phyloP scores from a whole-genome alignment of 2,113 vertebrate genomes.

The Eulemur rufifrons region DNA sequence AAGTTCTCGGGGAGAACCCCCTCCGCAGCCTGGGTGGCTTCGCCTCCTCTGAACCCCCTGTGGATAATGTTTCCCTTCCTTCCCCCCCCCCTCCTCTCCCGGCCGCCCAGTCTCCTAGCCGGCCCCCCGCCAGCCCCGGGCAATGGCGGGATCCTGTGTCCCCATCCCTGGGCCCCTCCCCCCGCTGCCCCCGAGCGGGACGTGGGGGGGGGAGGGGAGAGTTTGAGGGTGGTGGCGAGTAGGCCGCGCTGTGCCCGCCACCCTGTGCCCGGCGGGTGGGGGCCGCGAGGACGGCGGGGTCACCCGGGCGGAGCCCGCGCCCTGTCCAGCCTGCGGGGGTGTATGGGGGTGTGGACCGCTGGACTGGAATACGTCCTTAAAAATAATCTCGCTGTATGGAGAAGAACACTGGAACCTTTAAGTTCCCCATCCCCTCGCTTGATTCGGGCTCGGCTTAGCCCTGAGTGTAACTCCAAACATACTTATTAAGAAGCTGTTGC shows the following conservation, averaged over 20 bases:
- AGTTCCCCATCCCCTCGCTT: background rate
- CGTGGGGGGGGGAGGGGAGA: background rate
- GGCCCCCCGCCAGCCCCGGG: background rate
- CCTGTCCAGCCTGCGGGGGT: background rate
- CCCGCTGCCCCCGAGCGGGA: rapidly evolving
- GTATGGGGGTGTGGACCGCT: background rate
- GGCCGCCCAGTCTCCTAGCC: background rate
- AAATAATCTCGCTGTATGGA: constrained; percentile 70
- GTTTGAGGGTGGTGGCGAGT: background rate
- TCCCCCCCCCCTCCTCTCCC: background rate
- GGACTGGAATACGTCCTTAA: constrained; percentile 44
- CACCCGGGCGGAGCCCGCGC: background rate
- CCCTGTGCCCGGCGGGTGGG: rapidly evolving
- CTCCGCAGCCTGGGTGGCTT: background rate
- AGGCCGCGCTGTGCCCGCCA: background rate
- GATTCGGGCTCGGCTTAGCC: constrained; percentile 8
- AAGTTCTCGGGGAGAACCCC: background rate
- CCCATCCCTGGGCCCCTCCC: background rate
- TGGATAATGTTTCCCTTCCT: background rate
- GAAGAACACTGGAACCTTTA: constrained; percentile 70
- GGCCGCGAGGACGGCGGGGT: background rate
- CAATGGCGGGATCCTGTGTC: background rate
- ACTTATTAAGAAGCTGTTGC: constrained; percentile 71
- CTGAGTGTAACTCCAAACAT: constrained; percentile 63
- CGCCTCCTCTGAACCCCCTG: background rate